phyloP scores from a whole-genome alignment of 2,888 invertebrate genomes.

The Tinea pellionella region DNA sequence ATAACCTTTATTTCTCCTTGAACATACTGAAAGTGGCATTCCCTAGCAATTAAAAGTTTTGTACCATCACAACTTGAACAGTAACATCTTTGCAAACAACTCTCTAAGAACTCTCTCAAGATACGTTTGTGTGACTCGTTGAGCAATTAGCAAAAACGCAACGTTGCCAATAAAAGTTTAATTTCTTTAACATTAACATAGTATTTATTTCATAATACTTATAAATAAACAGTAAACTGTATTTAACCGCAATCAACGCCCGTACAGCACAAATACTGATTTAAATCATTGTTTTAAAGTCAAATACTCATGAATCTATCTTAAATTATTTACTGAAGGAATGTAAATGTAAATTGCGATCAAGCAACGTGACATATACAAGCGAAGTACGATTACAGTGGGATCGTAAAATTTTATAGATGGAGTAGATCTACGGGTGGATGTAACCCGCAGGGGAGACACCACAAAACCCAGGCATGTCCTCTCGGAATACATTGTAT shows the following conservation, averaged over 20 bases:
- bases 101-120: background rate
- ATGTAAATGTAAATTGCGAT: background rate
- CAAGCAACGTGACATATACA: slow-evolving; percentile 4
- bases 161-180: slow-evolving; percentile 11
- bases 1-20: slow-evolving; percentile 1
- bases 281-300: too few relatives aligned
- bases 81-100: slow-evolving; percentile 37
- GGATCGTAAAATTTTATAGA: slow-evolving; percentile 63
- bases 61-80: slow-evolving; percentile 52
- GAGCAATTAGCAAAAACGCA: slow-evolving; percentile 13
- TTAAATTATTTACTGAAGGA: background rate
- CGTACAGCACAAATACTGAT: too few relatives aligned
- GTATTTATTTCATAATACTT: background rate
- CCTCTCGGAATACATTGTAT: slow-evolving; percentile 36
- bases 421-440: slow-evolving; percentile 39
- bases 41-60: slow-evolving; percentile 63
- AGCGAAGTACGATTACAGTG: slow-evolving; percentile 28
- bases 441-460: slow-evolving; percentile 33
- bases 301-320: background rate
- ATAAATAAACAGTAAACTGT: background rate
- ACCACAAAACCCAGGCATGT: background rate
- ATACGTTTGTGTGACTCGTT: background rate
- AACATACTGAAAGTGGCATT: slow-evolving; percentile 24
- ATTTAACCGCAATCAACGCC: background rate
- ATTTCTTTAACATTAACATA: background rate